A percentile compares a stretch with the other conserved stretches of the same genome.
Evolutionary conservation across 2,113 vertebrate species (phyloP).

Genomic region (Pampusana beccarii): DNA sequence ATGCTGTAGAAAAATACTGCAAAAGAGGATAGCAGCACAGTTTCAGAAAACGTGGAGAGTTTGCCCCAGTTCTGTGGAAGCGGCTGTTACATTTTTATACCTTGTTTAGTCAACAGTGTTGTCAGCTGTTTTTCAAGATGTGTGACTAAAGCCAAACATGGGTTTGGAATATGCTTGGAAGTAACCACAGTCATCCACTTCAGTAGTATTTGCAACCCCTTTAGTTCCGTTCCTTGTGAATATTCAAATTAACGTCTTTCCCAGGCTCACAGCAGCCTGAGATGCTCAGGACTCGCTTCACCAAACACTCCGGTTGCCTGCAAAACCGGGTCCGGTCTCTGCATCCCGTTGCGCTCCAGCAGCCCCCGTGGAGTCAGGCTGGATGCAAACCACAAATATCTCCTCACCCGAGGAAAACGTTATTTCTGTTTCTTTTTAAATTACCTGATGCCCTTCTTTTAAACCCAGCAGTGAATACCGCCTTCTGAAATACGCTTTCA

Average conservation of each 20-base stretch:
- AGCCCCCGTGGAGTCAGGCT: too few relatives aligned
- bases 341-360: not conserved
- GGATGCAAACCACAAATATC: not conserved
- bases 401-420: not conserved
- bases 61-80: not conserved
- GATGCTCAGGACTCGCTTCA: rapidly evolving
- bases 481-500: not conserved
- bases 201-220: not conserved
- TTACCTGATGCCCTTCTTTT: not conserved
- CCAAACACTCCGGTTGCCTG: not conserved
- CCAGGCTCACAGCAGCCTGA: too few relatives aligned
- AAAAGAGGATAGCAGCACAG: not conserved
- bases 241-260: not conserved
- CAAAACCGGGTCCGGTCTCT: not conserved
- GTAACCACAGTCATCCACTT: not conserved
- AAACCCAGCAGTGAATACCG: not conserved
- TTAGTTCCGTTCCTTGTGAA: not conserved
- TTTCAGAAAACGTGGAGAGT: not conserved
- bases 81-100: rapidly evolving
- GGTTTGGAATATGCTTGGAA: not conserved
- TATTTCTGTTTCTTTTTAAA: not conserved
- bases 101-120: not conserved
- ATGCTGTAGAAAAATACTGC: not conserved
- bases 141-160: not conserved
- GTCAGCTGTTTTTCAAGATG: not conserved